Evolutionary conservation across 2,888 invertebrate species (phyloP).

Genomic region (Elysia crispata): DNA sequence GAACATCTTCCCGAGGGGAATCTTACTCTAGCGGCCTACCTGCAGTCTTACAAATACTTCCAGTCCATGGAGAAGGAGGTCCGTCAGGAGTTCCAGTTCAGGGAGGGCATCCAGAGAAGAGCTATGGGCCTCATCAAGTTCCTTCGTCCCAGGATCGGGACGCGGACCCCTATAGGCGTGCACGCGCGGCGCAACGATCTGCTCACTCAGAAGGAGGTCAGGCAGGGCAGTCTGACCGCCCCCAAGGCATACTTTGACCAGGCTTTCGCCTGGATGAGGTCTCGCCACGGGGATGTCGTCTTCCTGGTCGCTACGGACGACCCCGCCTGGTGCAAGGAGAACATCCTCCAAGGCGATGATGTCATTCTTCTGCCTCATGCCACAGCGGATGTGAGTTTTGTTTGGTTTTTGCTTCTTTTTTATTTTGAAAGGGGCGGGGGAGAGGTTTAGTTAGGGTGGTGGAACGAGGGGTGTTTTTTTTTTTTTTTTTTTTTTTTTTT

Average conservation of each 20-base stretch:
- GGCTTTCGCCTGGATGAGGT: conserved; percentile 32
- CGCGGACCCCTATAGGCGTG: conserved; percentile 33
- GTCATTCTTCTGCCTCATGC: conserved; percentile 26
- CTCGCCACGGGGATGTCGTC: conserved; percentile 17
- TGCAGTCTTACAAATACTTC: conserved; percentile 48
- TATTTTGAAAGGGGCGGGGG: no score
- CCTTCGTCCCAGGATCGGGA: background rate
- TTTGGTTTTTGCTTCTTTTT: no score
- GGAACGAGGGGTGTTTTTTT: no score
- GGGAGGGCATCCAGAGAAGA: background rate
- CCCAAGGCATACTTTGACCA: conserved; percentile 30
- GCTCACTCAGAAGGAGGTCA: background rate
- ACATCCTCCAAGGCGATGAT: background rate
- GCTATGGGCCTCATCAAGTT: background rate
- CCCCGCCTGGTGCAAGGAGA: background rate
- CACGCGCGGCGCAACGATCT: conserved; percentile 41
- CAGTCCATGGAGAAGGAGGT: conserved; percentile 24
- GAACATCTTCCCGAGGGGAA: conserved; percentile 31
- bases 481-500: no score
- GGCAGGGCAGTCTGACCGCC: conserved; percentile 14
- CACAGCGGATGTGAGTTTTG: background rate
- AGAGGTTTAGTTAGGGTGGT: no score
- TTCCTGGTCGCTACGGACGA: conserved; percentile 42
- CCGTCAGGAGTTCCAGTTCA: conserved; percentile 33
- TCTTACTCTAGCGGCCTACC: conserved; percentile 33